phyloP scores from a whole-genome alignment of 2,113 vertebrate genomes.

The Triplophysa tibetana region DNA sequence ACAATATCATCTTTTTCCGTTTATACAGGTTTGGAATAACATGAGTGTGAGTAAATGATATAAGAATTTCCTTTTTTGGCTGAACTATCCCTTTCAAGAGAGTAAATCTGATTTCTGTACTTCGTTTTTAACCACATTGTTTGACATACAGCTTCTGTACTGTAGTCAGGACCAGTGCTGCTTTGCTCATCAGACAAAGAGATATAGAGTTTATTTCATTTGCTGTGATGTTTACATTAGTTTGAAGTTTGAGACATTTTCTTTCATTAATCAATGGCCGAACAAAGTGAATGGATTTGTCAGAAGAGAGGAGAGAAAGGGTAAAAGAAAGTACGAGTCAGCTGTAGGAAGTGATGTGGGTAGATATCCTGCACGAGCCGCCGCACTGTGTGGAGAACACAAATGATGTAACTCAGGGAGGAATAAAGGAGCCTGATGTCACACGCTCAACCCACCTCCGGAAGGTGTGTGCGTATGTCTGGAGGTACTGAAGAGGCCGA shows the following conservation, averaged over 20 bases:
- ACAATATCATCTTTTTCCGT: too few relatives aligned
- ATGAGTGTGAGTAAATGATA: too few relatives aligned
- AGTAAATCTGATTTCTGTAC: too few relatives aligned
- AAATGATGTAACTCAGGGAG: conserved; percentile 46
- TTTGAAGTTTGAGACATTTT: neutral
- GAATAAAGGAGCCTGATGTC: conserved; percentile 61
- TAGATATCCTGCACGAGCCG: conserved; percentile 56
- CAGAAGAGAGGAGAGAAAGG: conserved; percentile 35
- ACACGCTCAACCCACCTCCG: conserved; percentile 58
- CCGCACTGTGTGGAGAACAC: conserved; percentile 51
- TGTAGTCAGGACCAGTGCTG: too few relatives aligned
- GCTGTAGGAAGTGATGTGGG: conserved; percentile 49
- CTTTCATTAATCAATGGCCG: neutral
- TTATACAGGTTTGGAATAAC: too few relatives aligned
- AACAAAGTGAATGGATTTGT: neutral
- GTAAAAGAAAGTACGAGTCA: conserved; percentile 47
- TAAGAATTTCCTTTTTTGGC: too few relatives aligned
- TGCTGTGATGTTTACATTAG: neutral
- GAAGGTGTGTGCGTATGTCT: conserved; percentile 47
- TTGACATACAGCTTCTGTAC: too few relatives aligned
- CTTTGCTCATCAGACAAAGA: too few relatives aligned
- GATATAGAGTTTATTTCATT: neutral
- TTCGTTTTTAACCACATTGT: too few relatives aligned
- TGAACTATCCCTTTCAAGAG: too few relatives aligned
- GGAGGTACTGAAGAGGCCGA: neutral